A percentile compares a stretch with the other conserved stretches of the same genome.
These are phyloP conservation scores for Eupsittula cactorum DNA, from an alignment of 2,113 vertebrate species.

Conservation along the genomic window DNA sequence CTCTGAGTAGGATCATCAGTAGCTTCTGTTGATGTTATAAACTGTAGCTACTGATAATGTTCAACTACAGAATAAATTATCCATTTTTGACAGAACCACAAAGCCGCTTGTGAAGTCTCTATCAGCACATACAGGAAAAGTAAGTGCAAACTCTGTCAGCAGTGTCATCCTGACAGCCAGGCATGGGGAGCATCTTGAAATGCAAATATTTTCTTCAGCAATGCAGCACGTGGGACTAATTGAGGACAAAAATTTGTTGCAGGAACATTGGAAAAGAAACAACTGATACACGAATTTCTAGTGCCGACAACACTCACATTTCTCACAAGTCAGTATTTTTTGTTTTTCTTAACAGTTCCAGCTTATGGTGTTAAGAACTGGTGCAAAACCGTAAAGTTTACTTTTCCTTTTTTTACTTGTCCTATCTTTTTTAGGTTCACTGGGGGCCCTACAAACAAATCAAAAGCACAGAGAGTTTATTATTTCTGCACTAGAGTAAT, in stretches of 20 bases:
- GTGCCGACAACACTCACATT: not conserved
- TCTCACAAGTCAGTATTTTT: not conserved
- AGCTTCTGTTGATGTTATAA: not conserved
- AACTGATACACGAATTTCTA: not conserved
- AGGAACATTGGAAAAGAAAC: not conserved
- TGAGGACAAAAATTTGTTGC: not conserved
- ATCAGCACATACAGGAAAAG: not conserved
- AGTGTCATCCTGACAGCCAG: not conserved
- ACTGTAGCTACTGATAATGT: not conserved
- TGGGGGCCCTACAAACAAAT: not conserved
- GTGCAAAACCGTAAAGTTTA: not conserved
- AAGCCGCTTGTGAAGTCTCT: not conserved
- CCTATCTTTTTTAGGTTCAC: not conserved
- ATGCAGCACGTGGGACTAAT: not conserved
- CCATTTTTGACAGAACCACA: not conserved
- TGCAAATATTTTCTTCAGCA: not conserved
- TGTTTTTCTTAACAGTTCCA: not conserved
- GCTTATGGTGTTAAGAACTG: not conserved
- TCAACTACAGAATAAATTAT: not conserved
- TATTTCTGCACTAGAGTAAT: not conserved
- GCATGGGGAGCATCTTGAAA: not conserved
- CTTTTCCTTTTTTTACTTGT: not conserved
- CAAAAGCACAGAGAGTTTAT: not conserved
- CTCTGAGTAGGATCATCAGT: not conserved
- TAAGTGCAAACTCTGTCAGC: not conserved